Evolutionary conservation across 2,888 invertebrate species (phyloP).

Genomic region (Hirtodrosophila trivittata): DNA sequence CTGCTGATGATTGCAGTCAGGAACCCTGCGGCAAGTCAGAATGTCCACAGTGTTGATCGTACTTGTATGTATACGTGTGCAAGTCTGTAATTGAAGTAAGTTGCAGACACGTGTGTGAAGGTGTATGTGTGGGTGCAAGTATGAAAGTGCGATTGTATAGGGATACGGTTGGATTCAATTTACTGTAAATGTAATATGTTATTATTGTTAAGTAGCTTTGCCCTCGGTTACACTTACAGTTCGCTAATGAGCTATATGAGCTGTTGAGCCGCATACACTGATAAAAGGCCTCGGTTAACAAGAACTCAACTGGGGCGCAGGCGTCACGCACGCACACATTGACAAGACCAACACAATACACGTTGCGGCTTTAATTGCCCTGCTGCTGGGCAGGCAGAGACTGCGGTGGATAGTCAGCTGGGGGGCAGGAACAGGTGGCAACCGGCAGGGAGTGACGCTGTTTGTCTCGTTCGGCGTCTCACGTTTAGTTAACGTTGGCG

Average conservation of each 20-base stretch:
- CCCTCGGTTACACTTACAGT: constrained; percentile 40
- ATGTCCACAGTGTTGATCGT: not conserved
- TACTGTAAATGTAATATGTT: constrained; percentile 47
- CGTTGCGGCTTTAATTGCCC: constrained; percentile 66
- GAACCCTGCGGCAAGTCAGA: too few species aligned
- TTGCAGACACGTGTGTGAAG: constrained; percentile 11
- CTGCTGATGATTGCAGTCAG: too few species aligned
- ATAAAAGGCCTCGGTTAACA: constrained; percentile 44
- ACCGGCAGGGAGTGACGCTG: constrained; percentile 10
- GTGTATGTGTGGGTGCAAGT: constrained; percentile 8
- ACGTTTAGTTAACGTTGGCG: constrained; percentile 37
- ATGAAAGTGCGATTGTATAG: too few species aligned
- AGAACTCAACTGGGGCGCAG: constrained; percentile 34
- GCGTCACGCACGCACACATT: constrained; percentile 25
- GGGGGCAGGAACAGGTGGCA: not conserved
- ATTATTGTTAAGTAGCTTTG: constrained; percentile 48
- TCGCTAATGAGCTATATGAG: constrained; percentile 62
- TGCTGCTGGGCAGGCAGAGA: constrained; percentile 36
- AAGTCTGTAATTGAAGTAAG: constrained; percentile 25
- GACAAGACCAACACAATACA: constrained; percentile 7
- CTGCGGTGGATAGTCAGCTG: constrained; percentile 1
- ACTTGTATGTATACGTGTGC: not conserved
- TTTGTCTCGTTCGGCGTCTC: constrained; percentile 44
- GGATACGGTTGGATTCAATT: constrained; percentile 54
- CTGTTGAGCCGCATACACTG: constrained; percentile 18